Conservation (phyloP, 2,888 invertebrate species). For the Drosophila kanekoi region DNA sequence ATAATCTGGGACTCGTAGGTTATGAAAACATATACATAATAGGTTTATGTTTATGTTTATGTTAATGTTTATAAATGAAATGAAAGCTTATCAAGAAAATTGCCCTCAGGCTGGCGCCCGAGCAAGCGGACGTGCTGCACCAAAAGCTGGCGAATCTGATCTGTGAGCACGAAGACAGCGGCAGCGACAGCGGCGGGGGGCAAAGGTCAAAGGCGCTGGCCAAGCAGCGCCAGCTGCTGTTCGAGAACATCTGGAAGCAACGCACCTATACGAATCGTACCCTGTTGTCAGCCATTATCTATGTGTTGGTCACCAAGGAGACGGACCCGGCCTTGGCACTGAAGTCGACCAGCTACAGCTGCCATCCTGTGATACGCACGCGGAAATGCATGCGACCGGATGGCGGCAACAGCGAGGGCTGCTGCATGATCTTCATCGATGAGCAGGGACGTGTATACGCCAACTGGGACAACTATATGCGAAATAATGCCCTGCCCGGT, state of each 20-base stretch:
- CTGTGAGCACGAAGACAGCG: not conserved
- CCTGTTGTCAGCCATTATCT: constrained; percentile 75
- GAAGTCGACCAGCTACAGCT: constrained; percentile 58
- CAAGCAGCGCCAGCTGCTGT: constrained; percentile 57
- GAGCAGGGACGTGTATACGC: constrained; percentile 84
- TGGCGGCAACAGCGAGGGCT: constrained; percentile 63
- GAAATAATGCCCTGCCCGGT: constrained; percentile 84
- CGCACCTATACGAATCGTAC: constrained; percentile 73
- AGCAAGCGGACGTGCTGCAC: constrained; percentile 56
- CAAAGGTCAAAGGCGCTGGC: constrained; percentile 25
- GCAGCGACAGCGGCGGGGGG: not conserved
- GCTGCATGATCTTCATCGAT: constrained; percentile 82
- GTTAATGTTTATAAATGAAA: not conserved
- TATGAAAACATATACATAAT: not conserved
- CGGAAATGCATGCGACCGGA: constrained; percentile 69
- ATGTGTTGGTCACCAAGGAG: constrained; percentile 71
- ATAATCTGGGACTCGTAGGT: constrained; percentile 81
- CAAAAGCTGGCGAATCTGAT: constrained; percentile 60
- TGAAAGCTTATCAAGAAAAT: not conserved
- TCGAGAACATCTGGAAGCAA: constrained; percentile 74
- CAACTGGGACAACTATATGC: constrained; percentile 85
- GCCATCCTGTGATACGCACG: constrained; percentile 79
- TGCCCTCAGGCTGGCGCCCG: constrained; percentile 47
- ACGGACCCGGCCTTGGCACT: constrained; percentile 38
- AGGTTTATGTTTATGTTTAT: not conserved